Evolutionary conservation across 2,888 invertebrate species (phyloP).

Genomic region (Saturnia japonica): DNA sequence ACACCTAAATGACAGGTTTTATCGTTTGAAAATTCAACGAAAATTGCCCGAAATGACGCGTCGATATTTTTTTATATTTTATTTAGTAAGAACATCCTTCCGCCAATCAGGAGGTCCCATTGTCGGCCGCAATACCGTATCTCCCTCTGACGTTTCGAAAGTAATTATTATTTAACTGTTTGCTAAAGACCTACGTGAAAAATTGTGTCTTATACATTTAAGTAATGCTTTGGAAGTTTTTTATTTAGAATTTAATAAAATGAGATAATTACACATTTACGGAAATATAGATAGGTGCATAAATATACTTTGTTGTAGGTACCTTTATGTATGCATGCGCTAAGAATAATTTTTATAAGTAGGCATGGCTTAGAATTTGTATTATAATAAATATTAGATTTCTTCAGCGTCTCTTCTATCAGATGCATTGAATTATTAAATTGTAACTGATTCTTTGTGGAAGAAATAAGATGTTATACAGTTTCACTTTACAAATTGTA

Average conservation of each 20-base stretch:
- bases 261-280: not conserved
- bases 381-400: not conserved
- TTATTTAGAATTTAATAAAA: not conserved
- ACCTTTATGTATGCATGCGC: too few species aligned
- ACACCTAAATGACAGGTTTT: constrained; percentile 82
- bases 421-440: not conserved
- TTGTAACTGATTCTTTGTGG: too few species aligned
- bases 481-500: too few species aligned
- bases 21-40: constrained; percentile 81
- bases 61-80: constrained; percentile 71
- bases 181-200: constrained; percentile 59
- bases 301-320: too few species aligned
- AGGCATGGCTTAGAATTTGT: not conserved
- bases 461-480: too few species aligned
- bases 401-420: not conserved
- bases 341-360: not conserved
- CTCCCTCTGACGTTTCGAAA: constrained; percentile 69
- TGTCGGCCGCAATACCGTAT: constrained; percentile 73
- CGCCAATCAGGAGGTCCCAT: constrained; percentile 80
- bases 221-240: not conserved
- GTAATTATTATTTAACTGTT: constrained; percentile 76
- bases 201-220: not conserved
- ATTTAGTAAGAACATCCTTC: constrained; percentile 82
- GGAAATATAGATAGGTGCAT: too few species aligned
- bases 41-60: constrained; percentile 81